These are phyloP conservation scores for Troglohyphantes excavatus DNA, from an alignment of 2,888 invertebrate genomes.

Conservation along the genomic window DNA sequence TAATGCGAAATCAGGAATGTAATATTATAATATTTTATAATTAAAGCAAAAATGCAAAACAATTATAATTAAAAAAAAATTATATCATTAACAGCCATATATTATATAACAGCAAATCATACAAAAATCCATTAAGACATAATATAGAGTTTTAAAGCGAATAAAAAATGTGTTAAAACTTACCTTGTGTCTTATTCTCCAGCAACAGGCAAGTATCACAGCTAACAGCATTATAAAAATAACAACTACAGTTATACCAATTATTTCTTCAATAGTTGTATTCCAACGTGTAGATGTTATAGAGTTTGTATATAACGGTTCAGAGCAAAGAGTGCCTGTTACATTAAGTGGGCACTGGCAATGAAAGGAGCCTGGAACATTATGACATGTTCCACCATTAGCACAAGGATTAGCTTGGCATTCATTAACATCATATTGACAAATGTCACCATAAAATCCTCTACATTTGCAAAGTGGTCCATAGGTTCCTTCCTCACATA, in stretches of 20 bases:
- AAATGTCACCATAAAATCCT: constrained; percentile 90
- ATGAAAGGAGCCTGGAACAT: constrained; percentile 84
- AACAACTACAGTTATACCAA: constrained; percentile 83
- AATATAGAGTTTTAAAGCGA: not conserved
- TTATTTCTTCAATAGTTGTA: constrained; percentile 87
- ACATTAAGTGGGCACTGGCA: constrained; percentile 84
- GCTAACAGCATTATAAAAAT: constrained; percentile 85
- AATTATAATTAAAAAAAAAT: not conserved
- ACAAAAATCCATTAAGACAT: not conserved
- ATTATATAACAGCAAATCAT: not conserved
- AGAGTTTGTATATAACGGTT: constrained; percentile 77
- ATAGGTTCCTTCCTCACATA: constrained; percentile 93
- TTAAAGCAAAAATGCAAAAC: not conserved
- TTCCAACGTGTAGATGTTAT: constrained; percentile 86
- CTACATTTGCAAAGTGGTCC: constrained; percentile 91
- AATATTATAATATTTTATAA: too few relatives aligned
- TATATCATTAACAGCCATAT: not conserved
- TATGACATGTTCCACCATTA: constrained; percentile 94
- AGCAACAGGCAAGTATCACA: constrained; percentile 84
- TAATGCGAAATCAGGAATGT: too few relatives aligned
- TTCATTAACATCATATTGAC: constrained; percentile 92
- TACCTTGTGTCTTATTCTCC: constrained; percentile 81
- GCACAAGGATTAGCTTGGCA: constrained; percentile 92
- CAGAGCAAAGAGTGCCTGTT: constrained; percentile 82
- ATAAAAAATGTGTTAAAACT: not conserved